Conservation (phyloP, 2,797 vertebrate genomes). For the Gorsachius magnificus region DNA sequence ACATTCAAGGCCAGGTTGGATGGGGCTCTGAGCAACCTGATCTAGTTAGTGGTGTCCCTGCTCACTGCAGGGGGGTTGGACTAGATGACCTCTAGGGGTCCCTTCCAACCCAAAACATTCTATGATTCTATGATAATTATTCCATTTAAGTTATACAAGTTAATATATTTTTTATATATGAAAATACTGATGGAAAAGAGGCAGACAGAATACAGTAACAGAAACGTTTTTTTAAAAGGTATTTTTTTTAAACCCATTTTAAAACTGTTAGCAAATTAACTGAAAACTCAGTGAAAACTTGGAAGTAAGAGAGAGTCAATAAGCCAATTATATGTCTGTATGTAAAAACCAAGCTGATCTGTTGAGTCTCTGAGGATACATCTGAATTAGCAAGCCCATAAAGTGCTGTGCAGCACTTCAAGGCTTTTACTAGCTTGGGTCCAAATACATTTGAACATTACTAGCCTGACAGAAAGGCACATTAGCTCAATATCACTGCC, state of each 20-base stretch:
- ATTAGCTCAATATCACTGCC: background rate
- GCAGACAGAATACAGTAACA: background rate
- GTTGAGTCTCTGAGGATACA: background rate
- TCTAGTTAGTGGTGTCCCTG: too few relatives aligned
- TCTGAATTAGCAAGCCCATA: background rate
- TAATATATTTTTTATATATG: background rate
- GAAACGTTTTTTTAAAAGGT: background rate
- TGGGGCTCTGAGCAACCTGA: too few relatives aligned
- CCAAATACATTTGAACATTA: background rate
- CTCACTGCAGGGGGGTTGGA: too few relatives aligned
- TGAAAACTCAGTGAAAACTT: background rate
- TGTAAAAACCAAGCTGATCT: background rate
- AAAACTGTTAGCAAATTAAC: background rate
- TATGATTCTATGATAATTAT: too few relatives aligned
- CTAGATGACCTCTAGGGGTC: too few relatives aligned
- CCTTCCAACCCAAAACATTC: too few relatives aligned
- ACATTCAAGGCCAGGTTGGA: too few relatives aligned
- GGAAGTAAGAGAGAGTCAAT: background rate
- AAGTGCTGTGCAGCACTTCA: background rate
- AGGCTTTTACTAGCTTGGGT: background rate
- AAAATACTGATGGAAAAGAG: background rate
- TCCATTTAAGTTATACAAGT: background rate
- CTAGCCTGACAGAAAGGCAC: background rate
- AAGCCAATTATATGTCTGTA: background rate
- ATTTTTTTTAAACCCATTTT: background rate